phyloP scores from a whole-genome alignment of 2,113 vertebrate species.

The Vidua macroura region DNA sequence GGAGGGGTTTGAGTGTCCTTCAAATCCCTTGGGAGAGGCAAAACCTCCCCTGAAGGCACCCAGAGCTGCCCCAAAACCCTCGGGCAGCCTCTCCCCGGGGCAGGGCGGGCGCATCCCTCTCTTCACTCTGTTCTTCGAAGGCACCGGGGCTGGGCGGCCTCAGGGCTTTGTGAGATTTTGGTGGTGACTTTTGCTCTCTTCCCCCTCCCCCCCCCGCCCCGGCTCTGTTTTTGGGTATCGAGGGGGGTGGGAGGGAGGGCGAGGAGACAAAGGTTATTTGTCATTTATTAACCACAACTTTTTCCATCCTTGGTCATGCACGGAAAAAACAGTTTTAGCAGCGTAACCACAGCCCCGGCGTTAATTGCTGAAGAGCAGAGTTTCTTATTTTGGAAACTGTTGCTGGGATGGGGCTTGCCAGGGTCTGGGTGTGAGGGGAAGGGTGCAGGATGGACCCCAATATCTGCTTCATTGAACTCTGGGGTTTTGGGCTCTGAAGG shows the following conservation, averaged over 20 bases:
- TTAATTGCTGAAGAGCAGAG: conserved; percentile 52
- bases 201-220: not conserved
- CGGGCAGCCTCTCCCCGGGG: not conserved
- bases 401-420: not conserved
- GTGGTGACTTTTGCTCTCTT: not conserved
- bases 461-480: rapidly evolving
- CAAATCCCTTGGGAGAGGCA: not conserved
- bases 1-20: not conserved
- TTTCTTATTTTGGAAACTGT: conserved; percentile 70
- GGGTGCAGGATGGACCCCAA: not conserved
- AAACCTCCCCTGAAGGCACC: not conserved
- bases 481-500: rapidly evolving
- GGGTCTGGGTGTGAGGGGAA: not conserved
- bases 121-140: conserved; percentile 72
- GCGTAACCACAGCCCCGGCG: conserved; percentile 30
- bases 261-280: conserved; percentile 61
- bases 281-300: conserved; percentile 72
- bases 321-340: conserved; percentile 62
- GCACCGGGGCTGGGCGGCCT: not conserved
- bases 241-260: not conserved
- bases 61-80: not conserved
- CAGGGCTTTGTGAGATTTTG: conserved; percentile 18
- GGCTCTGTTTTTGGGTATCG: not conserved
- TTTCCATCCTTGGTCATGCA: conserved; percentile 71
- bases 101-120: not conserved